Conservation (phyloP, 2,797 vertebrate genomes). For the Coilia nasus region DNA sequence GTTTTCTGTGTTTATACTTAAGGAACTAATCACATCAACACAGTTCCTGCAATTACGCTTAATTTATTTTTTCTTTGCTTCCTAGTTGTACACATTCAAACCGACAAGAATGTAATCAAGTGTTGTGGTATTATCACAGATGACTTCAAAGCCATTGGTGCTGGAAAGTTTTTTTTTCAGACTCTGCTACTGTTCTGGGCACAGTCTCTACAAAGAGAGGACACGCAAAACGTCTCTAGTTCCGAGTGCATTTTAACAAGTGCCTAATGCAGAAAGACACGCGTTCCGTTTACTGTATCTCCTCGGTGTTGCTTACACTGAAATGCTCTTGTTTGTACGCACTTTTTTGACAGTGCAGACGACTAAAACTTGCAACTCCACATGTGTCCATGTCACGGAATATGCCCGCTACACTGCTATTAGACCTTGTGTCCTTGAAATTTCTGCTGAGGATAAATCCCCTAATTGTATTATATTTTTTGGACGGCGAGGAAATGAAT, state of each 20-base stretch:
- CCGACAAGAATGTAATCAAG: constrained; percentile 62
- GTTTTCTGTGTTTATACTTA: constrained; percentile 69
- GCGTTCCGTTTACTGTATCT: not conserved
- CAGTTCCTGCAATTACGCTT: constrained; percentile 67
- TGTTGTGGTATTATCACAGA: constrained; percentile 62
- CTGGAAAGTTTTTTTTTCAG: constrained; percentile 38
- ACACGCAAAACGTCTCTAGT: not conserved
- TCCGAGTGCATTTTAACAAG: not conserved
- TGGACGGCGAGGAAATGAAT: constrained; percentile 37
- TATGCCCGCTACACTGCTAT: constrained; percentile 24
- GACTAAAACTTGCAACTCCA: not conserved
- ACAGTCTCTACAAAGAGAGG: constrained; percentile 6
- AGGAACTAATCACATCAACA: constrained; percentile 77
- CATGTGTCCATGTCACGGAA: not conserved
- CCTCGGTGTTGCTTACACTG: not conserved
- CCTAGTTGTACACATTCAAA: constrained; percentile 61
- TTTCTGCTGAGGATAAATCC: constrained; percentile 42
- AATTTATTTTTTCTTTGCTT: constrained; percentile 75
- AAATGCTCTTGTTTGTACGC: not conserved
- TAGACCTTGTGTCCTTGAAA: constrained; percentile 41
- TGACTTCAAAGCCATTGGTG: constrained; percentile 69
- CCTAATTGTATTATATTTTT: constrained; percentile 34
- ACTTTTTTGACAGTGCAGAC: not conserved
- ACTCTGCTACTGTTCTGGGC: constrained; percentile 30
- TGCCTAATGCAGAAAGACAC: not conserved